Base-by-base conservation (phyloP, 2,888 invertebrate genomes). In the Falcaria lacertinaria region DNA sequence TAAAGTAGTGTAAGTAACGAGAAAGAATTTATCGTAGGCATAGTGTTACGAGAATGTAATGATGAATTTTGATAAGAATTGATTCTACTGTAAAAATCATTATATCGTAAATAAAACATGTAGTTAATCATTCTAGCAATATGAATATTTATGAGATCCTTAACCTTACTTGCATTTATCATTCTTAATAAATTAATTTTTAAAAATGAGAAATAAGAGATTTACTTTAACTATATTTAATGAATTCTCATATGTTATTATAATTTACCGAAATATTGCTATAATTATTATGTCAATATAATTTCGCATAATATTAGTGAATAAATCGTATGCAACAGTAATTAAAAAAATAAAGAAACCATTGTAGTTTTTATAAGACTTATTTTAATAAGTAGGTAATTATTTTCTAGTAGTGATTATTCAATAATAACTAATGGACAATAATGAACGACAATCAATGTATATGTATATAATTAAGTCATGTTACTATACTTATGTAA, bases 11-110 rank as follows among this genome's bases (percentile, higher is more conserved):
- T 81, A 80, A 82, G 74, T 73, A 69, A 76, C 61, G 63, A 74
- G 68, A 74, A 85, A 75, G 85, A 85, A 85, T 85, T 84, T 85
- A 85, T 67, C 54, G 74, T 85, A 84, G 84, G 52, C 41, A 60
- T 77, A 76, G 69, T 57, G 45, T 59, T 68, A 70, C 57, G 54
- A 58, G 53, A 53, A 57, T 59, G 54, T 59, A 58, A 64, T 47
- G 56, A 64, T 71, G 68, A 60, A 66, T 71, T 73, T 75, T 75
- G 65, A 69, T 70, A 75, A 66, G 54, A 60, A 58, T 56, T 44
- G 48, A 58, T 60, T 54, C 50, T 68, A 64, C 52, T 65, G 58
- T 67, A 69, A 62, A 60, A 62, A 49, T 55, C 57, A 44, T 37
- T 22, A 22, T 37, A 37, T 37, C 37, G 14, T 37, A 37, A 13